Conservation (phyloP, 2,888 invertebrate genomes). For the Stomorhina lunata region DNA sequence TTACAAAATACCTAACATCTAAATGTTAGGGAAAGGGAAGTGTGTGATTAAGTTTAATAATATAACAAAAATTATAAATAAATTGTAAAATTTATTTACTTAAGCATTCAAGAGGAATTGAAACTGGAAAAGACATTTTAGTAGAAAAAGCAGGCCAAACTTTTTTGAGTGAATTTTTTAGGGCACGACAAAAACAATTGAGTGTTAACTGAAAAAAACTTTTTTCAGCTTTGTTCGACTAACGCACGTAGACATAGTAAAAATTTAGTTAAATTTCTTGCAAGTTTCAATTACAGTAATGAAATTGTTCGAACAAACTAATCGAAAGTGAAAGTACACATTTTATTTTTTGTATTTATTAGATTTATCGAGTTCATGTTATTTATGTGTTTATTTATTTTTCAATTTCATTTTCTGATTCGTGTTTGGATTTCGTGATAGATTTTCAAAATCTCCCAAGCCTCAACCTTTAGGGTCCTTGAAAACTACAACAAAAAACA, state of each 20-base stretch:
- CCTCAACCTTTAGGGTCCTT: no score
- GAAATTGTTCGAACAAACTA: slow-evolving; percentile 13
- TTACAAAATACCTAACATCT: no score
- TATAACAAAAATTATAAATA: neutral
- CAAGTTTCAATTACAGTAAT: neutral
- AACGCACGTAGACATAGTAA: neutral
- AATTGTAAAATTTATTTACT: neutral
- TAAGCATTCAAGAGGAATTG: neutral
- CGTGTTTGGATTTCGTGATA: neutral
- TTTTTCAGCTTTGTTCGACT: neutral
- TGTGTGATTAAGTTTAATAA: neutral
- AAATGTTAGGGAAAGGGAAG: neutral
- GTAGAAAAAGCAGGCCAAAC: neutral
- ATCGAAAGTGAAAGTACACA: neutral
- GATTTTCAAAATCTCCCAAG: neutral
- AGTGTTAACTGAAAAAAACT: neutral
- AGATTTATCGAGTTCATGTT: slow-evolving; percentile 1
- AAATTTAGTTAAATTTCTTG: neutral
- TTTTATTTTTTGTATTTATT: neutral
- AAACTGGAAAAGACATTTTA: neutral
- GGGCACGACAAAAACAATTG: neutral
- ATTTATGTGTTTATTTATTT: neutral
- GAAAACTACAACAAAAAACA: no score
- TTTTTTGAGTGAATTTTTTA: neutral
- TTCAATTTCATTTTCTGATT: neutral